A percentile compares a stretch with the other conserved stretches of the same genome.
phyloP scores from a whole-genome alignment of 2,797 vertebrate genomes.

The Leptodactylus fallax region DNA sequence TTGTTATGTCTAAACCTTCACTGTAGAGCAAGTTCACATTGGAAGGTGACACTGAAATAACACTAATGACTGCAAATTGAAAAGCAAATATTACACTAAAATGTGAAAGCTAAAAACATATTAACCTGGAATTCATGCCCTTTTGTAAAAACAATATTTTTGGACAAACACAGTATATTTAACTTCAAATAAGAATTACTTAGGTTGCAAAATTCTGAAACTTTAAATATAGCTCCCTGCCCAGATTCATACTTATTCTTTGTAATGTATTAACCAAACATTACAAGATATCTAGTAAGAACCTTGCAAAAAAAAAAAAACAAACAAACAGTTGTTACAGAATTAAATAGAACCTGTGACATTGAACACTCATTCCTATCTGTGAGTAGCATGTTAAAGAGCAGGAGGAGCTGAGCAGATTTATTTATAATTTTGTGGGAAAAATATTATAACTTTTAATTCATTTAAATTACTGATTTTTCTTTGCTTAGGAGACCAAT shows the following conservation, averaged over 20 bases:
- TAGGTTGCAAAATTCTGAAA: neutral
- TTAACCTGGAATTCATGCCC: constrained; percentile 7
- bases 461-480: no score
- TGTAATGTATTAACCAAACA: neutral
- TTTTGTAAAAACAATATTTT: constrained; percentile 41
- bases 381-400: no score
- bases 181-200: constrained; percentile 14
- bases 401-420: no score
- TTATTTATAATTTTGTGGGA: no score
- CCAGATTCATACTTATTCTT: neutral
- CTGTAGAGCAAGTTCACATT: constrained; percentile 25
- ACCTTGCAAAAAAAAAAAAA: no score
- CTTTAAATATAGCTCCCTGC: neutral
- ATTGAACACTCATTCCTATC: no score
- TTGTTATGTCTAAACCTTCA: neutral
- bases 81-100: constrained; percentile 39
- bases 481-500: no score
- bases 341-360: no score
- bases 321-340: no score
- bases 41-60: constrained; percentile 43
- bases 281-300: neutral
- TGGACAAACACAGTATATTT: constrained; percentile 22
- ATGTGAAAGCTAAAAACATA: constrained; percentile 29
- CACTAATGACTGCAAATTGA: constrained; percentile 24
- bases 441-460: no score